phyloP scores from a whole-genome alignment of 2,888 invertebrate genomes.

The Pseudoips prasinana region DNA sequence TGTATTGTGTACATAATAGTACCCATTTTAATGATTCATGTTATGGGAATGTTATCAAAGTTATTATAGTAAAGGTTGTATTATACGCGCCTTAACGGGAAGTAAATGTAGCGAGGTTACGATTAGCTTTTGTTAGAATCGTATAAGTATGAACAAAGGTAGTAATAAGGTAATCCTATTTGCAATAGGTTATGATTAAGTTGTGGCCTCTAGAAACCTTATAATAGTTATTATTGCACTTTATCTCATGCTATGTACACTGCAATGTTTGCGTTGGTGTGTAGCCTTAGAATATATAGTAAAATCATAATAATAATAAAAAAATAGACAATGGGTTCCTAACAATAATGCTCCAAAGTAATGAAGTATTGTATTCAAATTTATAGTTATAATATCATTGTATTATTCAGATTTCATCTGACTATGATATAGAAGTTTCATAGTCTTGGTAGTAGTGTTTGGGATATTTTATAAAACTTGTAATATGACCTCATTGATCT shows the following conservation, averaged over 20 bases:
- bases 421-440: not conserved
- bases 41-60: conserved; percentile 67
- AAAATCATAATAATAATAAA: no score
- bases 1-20: conserved; percentile 48
- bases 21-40: conserved; percentile 68
- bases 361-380: conserved; percentile 23
- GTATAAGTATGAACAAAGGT: conserved; percentile 15
- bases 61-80: conserved; percentile 56
- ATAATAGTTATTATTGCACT: conserved; percentile 26
- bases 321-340: not conserved
- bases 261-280: no score
- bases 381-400: conserved; percentile 10
- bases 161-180: conserved; percentile 39
- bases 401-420: not conserved
- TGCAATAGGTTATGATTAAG: conserved; percentile 45
- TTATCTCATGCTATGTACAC: conserved; percentile 3
- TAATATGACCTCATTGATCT: no score
- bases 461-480: no score
- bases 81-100: conserved; percentile 58
- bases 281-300: no score
- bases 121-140: conserved; percentile 25
- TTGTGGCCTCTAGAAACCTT: conserved; percentile 45
- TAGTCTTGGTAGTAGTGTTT: no score
- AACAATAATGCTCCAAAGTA: conserved; percentile 27
- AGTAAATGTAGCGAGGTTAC: conserved; percentile 39